phyloP scores from a whole-genome alignment of 1,140 invertebrate genomes.

The Galendromus occidentalis region DNA sequence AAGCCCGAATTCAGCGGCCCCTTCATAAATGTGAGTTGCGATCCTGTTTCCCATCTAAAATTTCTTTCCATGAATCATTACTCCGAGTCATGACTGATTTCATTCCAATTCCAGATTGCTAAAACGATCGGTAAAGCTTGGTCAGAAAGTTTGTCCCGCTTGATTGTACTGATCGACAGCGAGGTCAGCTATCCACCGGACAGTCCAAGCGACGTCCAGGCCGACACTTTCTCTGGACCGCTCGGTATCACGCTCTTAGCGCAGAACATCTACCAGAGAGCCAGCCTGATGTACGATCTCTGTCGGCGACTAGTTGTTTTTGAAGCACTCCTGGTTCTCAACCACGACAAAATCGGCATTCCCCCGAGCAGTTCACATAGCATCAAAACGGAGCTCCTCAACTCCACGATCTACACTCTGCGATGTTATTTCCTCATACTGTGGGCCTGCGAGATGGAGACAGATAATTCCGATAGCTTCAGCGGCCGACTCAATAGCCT shows the following conservation, averaged over 20 bases:
- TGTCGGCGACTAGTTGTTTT: neutral
- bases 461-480: neutral
- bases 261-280: neutral
- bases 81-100: neutral
- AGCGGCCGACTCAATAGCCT: neutral
- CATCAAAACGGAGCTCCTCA: neutral
- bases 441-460: neutral
- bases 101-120: neutral
- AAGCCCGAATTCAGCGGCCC: neutral
- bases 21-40: neutral
- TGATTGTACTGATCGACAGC: constrained; percentile 6
- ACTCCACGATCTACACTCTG: neutral
- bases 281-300: constrained; percentile 1
- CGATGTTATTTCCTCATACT: constrained; percentile 3
- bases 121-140: neutral
- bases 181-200: neutral
- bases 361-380: neutral
- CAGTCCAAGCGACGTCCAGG: neutral
- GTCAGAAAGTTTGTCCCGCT: neutral
- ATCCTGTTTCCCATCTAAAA: neutral
- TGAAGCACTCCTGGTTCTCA: neutral
- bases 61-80: neutral
- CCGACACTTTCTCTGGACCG: neutral
- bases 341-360: neutral
- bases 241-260: neutral